phyloP scores from a whole-genome alignment of 2,888 invertebrate genomes.

The Galerucella calmariensis region DNA sequence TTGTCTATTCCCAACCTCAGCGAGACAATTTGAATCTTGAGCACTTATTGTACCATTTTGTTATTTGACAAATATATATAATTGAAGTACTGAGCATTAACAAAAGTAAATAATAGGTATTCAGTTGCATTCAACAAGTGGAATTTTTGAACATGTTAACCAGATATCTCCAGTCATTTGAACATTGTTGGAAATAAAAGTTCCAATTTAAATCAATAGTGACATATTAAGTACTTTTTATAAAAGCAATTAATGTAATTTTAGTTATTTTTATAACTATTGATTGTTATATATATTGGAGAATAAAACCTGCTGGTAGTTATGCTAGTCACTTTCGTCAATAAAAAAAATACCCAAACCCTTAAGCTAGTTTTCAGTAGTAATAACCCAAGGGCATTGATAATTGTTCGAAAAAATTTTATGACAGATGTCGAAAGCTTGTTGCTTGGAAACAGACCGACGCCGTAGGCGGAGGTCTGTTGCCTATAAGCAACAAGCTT shows the following conservation, averaged over 20 bases:
- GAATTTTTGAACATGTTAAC: neutral
- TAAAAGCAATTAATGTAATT: constrained; percentile 29
- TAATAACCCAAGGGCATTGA: too few species aligned
- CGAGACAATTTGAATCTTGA: too few species aligned
- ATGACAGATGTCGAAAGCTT: too few species aligned
- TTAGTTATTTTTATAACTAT: constrained; percentile 29
- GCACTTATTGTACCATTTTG: too few species aligned
- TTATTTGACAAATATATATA: too few species aligned
- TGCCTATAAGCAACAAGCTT: too few species aligned
- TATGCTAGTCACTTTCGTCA: constrained; percentile 16
- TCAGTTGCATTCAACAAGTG: neutral
- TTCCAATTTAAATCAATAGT: constrained; percentile 25
- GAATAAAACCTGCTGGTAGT: constrained; percentile 13
- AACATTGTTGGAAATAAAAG: constrained; percentile 22
- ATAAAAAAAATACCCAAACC: constrained; percentile 13
- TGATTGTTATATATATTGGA: constrained; percentile 23
- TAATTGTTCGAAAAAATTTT: too few species aligned
- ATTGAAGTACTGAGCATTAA: too few species aligned
- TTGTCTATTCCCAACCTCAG: too few species aligned
- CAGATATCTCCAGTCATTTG: constrained; percentile 14
- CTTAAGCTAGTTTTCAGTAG: neutral
- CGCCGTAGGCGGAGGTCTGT: too few species aligned
- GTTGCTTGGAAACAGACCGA: too few species aligned
- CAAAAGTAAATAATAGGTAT: neutral
- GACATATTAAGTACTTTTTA: constrained; percentile 36